These are phyloP conservation scores for Cactoblastis cactorum DNA, from an alignment of 2,888 invertebrate genomes.

Conservation along the genomic window DNA sequence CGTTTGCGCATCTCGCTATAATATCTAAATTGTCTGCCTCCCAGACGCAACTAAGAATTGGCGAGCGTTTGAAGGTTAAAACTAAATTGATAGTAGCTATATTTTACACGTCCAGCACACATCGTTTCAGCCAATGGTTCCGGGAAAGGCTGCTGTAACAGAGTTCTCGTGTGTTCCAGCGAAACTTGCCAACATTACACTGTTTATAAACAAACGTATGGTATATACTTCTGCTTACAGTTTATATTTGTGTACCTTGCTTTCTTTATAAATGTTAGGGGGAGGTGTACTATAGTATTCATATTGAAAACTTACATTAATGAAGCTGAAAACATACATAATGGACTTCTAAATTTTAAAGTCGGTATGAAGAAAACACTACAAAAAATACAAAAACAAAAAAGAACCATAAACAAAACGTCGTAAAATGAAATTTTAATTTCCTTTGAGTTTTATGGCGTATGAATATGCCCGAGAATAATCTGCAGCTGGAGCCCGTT, in stretches of 20 bases:
- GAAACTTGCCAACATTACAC: constrained; percentile 41
- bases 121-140: constrained; percentile 37
- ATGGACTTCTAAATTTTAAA: no score
- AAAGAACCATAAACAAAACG: constrained; percentile 21
- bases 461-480: constrained; percentile 35
- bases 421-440: constrained; percentile 31
- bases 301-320: neutral
- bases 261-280: no score
- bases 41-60: constrained; percentile 47
- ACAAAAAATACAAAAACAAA: neutral
- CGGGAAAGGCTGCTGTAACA: constrained; percentile 47
- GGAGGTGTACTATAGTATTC: neutral
- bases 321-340: no score
- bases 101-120: constrained; percentile 17
- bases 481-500: constrained; percentile 51
- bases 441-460: constrained; percentile 35
- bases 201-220: constrained; percentile 42
- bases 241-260: constrained; percentile 5
- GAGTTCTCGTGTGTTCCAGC: constrained; percentile 44
- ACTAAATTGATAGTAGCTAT: constrained; percentile 35
- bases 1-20: constrained; percentile 36
- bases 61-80: constrained; percentile 67
- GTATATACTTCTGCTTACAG: constrained; percentile 12
- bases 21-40: constrained; percentile 49
- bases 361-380: no score